Evolutionary conservation across 2,797 vertebrate species (phyloP), one percentile per base, ranked within the genome.

Genomic region (Gila robusta): DNA sequence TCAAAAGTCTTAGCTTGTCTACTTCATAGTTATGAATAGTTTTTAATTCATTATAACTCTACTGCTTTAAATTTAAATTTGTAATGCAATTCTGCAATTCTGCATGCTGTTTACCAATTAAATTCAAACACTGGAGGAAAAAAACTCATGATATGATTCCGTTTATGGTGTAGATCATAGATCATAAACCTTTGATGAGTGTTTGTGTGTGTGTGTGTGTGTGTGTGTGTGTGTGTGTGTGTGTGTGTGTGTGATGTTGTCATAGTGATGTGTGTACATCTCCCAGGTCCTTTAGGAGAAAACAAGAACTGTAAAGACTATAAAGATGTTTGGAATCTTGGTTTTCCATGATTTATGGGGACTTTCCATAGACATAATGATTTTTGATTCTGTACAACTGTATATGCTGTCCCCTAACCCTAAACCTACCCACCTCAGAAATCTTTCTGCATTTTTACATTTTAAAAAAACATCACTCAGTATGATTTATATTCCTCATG

Each of bases 241-340:
- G 37, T 74, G 56, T 76, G 59, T 44, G 19, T 69, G 35, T 41
- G 44, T 74, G 47, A 70, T 47, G 72, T 85, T 88, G 83, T 82
- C 87, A 78, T 85, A 82, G 87, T 85, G 78, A 85, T 56, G 69
- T 79, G 49, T 85, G 37, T 81, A 47, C 37, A 47, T 81, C 62
- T 87, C 49, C 66, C 3, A 56, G 59, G 70, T 67, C 16, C 54
- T 76, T 32, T 19, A 28, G n/a, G 17, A 10, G 2, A 28, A 16
- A 73, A 28, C 16, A 28, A 11, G 0, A 64, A 28, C 8, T 19
- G 19, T 56, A 56, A 56, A 49, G 47, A 49, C 12, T 16, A 14
- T 49, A 49, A 17, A 19, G 49, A 52, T 19, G 17, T 19, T 52
- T 52, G 49, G 16, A 52, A 52, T 19, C 2, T n/a, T 59, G 56